Conservation (phyloP, 2,888 invertebrate genomes). For the Trichogramma dendrolimi region DNA sequence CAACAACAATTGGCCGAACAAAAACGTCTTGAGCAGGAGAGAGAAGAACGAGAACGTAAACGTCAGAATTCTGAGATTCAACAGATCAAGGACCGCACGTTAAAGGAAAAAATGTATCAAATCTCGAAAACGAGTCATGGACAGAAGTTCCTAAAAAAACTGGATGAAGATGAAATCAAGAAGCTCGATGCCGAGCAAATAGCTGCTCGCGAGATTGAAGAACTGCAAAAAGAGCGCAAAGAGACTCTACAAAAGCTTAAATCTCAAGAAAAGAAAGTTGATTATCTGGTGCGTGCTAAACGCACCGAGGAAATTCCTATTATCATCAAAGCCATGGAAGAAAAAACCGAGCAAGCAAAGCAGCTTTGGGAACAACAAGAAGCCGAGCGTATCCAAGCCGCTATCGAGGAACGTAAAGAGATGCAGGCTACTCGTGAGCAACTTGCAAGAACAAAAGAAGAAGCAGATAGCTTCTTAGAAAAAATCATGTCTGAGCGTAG, state of each 20-base stretch:
- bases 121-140: conserved; percentile 90
- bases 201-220: conserved; percentile 86
- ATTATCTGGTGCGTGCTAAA: conserved; percentile 93
- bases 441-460: conserved; percentile 73
- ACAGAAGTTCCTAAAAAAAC: conserved; percentile 80
- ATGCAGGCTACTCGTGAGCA: conserved; percentile 80
- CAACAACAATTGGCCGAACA: conserved; percentile 81
- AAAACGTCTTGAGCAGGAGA: conserved; percentile 79
- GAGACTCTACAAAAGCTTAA: conserved; percentile 89
- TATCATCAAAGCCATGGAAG: conserved; percentile 78
- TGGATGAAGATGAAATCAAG: conserved; percentile 85
- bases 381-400: conserved; percentile 74
- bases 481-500: conserved; percentile 73
- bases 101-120: conserved; percentile 87
- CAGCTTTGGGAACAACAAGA: conserved; percentile 93
- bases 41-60: conserved; percentile 83
- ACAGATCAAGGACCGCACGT: conserved; percentile 80
- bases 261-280: conserved; percentile 95
- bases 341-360: conserved; percentile 77
- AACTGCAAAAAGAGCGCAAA: conserved; percentile 87
- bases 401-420: conserved; percentile 73
- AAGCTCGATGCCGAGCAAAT: conserved; percentile 94
- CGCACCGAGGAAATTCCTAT: conserved; percentile 91
- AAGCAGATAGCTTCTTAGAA: conserved; percentile 74
- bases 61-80: conserved; percentile 82